A percentile compares a stretch with the other conserved stretches of the same genome.
Evolutionary conservation across 2,888 invertebrate species (phyloP).

Genomic region (Callosobruchus maculatus): DNA sequence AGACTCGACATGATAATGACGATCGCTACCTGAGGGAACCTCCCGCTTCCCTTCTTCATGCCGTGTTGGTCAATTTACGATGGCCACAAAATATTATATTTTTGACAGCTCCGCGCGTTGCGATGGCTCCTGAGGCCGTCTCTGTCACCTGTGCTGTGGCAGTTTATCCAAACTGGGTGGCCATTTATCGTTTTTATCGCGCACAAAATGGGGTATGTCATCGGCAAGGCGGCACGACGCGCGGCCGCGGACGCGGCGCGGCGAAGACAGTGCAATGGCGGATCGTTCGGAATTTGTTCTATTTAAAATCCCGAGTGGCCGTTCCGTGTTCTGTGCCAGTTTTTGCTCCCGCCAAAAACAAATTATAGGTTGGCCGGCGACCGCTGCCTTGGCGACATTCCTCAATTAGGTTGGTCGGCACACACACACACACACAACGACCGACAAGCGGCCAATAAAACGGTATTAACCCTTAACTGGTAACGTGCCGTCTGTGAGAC

Average conservation of each 20-base stretch:
- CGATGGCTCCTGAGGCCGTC: slow-evolving; percentile 21
- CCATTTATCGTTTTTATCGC: slow-evolving; percentile 33
- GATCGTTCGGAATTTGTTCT: slow-evolving; percentile 21
- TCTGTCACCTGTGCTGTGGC: slow-evolving; percentile 23
- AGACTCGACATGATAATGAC: no score
- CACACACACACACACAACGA: neutral
- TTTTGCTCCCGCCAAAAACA: neutral
- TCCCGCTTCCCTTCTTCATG: no score
- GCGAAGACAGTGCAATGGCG: slow-evolving; percentile 3
- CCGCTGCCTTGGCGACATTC: neutral
- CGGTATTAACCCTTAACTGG: no score
- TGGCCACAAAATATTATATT: no score
- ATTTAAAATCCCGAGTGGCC: slow-evolving; percentile 18
- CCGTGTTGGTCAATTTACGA: no score
- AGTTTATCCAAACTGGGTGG: slow-evolving; percentile 34
- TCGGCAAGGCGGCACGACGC: slow-evolving; percentile 1
- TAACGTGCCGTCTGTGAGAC: no score
- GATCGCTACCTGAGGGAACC: no score
- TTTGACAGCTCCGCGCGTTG: neutral
- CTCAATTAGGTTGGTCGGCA: neutral
- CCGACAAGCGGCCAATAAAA: neutral
- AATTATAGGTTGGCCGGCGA: neutral
- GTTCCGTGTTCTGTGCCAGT: slow-evolving; percentile 1
- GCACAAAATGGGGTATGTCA: slow-evolving; percentile 28
- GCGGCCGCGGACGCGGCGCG: no score